These are phyloP conservation scores for Ptiloglossa arizonensis DNA, from an alignment of 1,140 invertebrate species.

Conservation along the genomic window DNA sequence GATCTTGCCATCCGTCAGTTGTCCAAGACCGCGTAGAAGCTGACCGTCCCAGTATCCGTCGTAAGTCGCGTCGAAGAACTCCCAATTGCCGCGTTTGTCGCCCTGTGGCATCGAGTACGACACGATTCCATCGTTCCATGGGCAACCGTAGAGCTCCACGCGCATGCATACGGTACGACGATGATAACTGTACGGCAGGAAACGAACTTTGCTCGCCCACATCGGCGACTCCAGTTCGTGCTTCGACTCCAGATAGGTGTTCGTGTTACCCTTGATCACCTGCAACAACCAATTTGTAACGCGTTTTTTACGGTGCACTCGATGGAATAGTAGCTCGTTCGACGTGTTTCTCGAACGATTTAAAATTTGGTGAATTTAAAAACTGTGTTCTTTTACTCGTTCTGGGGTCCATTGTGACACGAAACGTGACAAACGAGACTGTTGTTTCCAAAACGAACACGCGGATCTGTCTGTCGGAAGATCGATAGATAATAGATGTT, in stretches of 20 bases:
- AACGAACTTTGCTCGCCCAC: constrained; percentile 89
- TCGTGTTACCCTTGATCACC: constrained; percentile 90
- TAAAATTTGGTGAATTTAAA: too few species aligned
- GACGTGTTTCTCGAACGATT: too few species aligned
- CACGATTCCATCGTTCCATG: constrained; percentile 84
- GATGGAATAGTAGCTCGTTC: not conserved
- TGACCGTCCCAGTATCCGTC: constrained; percentile 91
- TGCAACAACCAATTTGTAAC: constrained; percentile 78
- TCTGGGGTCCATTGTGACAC: too few species aligned
- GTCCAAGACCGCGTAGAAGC: constrained; percentile 90
- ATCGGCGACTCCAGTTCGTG: constrained; percentile 89
- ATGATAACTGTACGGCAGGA: constrained; percentile 92
- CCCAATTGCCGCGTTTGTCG: constrained; percentile 89
- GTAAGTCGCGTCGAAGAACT: constrained; percentile 95
- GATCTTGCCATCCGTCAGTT: constrained; percentile 89
- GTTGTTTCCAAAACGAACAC: too few species aligned
- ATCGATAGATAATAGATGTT: too few species aligned
- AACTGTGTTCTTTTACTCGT: too few species aligned
- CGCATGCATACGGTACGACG: constrained; percentile 93
- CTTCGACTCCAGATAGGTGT: constrained; percentile 90
- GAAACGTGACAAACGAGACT: too few species aligned
- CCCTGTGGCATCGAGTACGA: constrained; percentile 85
- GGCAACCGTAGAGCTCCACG: constrained; percentile 91
- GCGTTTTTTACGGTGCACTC: constrained; percentile 13
- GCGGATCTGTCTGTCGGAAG: too few species aligned